Conservation (phyloP, 1,140 invertebrate species). For the Drosophila serrata region DNA sequence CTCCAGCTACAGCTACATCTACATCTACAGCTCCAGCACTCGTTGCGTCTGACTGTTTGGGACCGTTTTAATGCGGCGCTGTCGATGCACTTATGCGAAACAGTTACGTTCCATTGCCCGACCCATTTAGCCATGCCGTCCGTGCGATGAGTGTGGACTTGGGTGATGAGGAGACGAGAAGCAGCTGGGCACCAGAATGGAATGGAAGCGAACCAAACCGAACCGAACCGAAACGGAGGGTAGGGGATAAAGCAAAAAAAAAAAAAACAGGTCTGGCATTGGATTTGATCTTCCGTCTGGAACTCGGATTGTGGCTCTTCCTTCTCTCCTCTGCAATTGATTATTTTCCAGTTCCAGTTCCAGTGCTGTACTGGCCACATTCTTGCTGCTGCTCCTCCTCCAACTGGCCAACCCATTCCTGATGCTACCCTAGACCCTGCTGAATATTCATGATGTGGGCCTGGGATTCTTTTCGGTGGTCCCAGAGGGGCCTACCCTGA, state of each 20-base stretch:
- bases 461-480: slow-evolving; percentile 14
- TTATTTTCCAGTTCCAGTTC: slow-evolving; percentile 53
- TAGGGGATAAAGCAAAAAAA: not conserved
- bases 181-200: not conserved
- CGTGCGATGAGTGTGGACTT: slow-evolving; percentile 1
- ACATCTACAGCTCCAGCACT: not conserved
- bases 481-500: too few species aligned
- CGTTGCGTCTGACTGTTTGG: not conserved
- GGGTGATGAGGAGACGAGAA: not conserved
- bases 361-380: slow-evolving; percentile 34
- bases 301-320: slow-evolving; percentile 8
- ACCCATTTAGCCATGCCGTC: slow-evolving; percentile 57
- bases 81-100: slow-evolving; percentile 75
- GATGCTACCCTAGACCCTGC: not conserved
- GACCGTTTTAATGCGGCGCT: slow-evolving; percentile 48
- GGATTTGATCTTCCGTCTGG: slow-evolving; percentile 26
- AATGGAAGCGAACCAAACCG: slow-evolving; percentile 15
- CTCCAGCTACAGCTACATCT: not conserved
- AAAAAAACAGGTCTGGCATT: slow-evolving; percentile 47
- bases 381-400: slow-evolving; percentile 5
- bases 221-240: slow-evolving; percentile 1
- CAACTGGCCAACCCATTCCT: slow-evolving; percentile 1
- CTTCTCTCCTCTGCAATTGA: slow-evolving; percentile 39
- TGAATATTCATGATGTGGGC: slow-evolving; percentile 44
- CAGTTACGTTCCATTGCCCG: slow-evolving; percentile 78